phyloP scores from a whole-genome alignment of 2,113 vertebrate species.

The Misgurnus mizolepis region DNA sequence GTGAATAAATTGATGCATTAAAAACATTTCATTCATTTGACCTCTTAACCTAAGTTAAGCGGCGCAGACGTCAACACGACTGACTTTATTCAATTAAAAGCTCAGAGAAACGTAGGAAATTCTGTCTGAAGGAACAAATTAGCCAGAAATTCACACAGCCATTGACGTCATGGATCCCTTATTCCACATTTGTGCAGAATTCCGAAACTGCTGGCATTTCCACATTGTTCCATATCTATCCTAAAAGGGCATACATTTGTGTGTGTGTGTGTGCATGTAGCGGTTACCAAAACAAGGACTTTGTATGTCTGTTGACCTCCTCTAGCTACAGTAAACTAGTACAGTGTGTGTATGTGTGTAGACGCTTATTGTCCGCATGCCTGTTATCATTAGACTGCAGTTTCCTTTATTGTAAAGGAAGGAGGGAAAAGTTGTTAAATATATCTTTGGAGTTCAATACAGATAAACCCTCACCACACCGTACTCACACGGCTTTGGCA shows the following conservation, averaged over 20 bases:
- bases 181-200: constrained; percentile 38
- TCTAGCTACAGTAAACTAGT: constrained; percentile 42
- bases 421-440: constrained; percentile 28
- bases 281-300: constrained; percentile 30
- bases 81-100: background rate
- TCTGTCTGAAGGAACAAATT: constrained; percentile 13
- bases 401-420: constrained; percentile 53
- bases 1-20: too few relatives aligned
- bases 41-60: too few relatives aligned
- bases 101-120: constrained; percentile 13
- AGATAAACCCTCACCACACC: background rate
- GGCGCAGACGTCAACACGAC: background rate
- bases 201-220: constrained; percentile 46
- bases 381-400: constrained; percentile 60
- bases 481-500: background rate
- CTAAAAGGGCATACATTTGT: constrained; percentile 32
- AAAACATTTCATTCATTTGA: too few relatives aligned
- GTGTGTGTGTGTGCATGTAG: constrained; percentile 32
- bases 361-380: constrained; percentile 51
- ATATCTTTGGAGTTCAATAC: constrained; percentile 18
- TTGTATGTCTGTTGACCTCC: constrained; percentile 46
- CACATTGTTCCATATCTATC: constrained; percentile 49
- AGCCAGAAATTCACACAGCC: constrained; percentile 14
- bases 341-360: constrained; percentile 41
- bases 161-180: constrained; percentile 35